Evolutionary conservation across 2,888 invertebrate species (phyloP), one percentile per base, ranked within the genome.

Genomic region (Sarcophaga variegata): DNA sequence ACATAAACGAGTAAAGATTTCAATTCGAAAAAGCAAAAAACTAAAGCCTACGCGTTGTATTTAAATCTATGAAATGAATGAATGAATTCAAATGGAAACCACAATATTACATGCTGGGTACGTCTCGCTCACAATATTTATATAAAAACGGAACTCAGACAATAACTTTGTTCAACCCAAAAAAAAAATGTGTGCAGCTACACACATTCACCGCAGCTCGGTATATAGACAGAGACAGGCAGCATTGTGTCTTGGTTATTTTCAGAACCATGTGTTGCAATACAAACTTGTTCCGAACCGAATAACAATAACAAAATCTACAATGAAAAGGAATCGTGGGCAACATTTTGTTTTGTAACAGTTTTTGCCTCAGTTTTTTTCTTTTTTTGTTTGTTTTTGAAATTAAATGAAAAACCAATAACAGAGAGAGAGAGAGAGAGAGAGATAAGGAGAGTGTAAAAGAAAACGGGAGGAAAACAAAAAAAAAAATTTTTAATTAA

Each of bases 71-170:
- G 66, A 78, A 74, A 84, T 67, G 75, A 74, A 81, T 72, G 78
- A 79, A 37, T 37, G 37, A 79, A 82, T 87, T 79, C 87, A 81
- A 67, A 84, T 76, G 81, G 84, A 84, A 84, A 84, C 87, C 84
- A 72, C 87, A 87, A 87, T 79, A 84, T 84, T 87, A 79, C 84
- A 87, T 87, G 84, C 87, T 87, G 87, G 81, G 84, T 87, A 79
- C 47, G 81, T 84, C 79, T 79, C 63, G 79, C 81, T 79, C 37
- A 10, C 10, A 37, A 37, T 37, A 37, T 37, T 37, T 37, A 37
- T 37, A 25, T 76, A 54, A 37, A 37, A 82, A 82, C 84, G 81
- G 81, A 87, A 87, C 76, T 81, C 84, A 87, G 84, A 87, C 87
- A 87, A 87, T 87, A 84, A 81, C 37, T 37, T 37, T 37, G 54